Evolutionary conservation across 2,797 vertebrate genomes (phyloP), one percentile per base, ranked within the genome.

Genomic region (Rallus crepitans): DNA sequence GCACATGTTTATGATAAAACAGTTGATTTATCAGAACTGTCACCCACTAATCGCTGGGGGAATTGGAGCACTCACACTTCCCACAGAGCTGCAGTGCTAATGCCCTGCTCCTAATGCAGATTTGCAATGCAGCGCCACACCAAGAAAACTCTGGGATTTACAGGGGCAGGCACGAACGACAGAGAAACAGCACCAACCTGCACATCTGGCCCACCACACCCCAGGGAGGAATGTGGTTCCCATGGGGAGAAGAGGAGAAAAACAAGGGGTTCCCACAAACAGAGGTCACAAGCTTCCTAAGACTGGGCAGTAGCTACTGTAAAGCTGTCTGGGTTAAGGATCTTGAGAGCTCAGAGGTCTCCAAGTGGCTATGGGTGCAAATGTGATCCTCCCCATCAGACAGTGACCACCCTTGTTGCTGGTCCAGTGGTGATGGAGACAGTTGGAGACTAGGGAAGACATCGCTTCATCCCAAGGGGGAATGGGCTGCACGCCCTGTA

Each of bases 11-110:
- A 57, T 91, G 85, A 66, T 81, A 63, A 91, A 96, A 33, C 69
- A 75, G 85, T 90, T 93, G 95, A 85, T 93, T 96, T 93, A 96
- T 96, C 86, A 87, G 85, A 87, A 48, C 89, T 92, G 93, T 91
- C 93, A 92, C 85, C 85, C 79, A 81, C 89, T 82, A 91, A 93
- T 94, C 27, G 12, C 85, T 77, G 89, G 65, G 78, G 70, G 88
- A 61, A 77, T 57, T 70, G 85, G 69, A 89, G 86, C 70, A 35
- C 85, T 91, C 12, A 0, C 25, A 7, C 79, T 94, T 65, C 89
- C 77, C 70, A 63, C 42, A 47, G 85, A 83, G 91, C 75, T 80
- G 82, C 83, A 78, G 70, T 1, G 0, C 48, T 66, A 35, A 73
- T 24, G 42, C 73, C 89, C 42, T 64, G 53, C 45, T 92, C 56